Conservation (phyloP, 2,888 invertebrate genomes). For the Lochmaea capreae region DNA sequence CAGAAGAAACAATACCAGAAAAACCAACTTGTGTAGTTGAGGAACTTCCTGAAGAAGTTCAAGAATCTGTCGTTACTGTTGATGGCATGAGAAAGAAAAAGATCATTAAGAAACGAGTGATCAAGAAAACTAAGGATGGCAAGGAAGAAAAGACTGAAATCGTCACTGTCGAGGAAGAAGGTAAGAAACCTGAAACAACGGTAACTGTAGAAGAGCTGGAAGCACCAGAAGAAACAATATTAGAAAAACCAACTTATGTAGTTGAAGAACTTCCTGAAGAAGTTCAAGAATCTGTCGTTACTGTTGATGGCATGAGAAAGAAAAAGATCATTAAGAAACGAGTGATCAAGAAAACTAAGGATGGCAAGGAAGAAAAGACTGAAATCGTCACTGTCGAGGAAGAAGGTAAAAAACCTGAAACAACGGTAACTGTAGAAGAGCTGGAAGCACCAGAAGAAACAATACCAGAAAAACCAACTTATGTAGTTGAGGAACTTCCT, state of each 20-base stretch:
- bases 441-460: conserved; percentile 36
- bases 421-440: conserved; percentile 52
- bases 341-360: conserved; percentile 61
- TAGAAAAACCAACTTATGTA: conserved; percentile 18
- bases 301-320: conserved; percentile 48
- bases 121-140: conserved; percentile 54
- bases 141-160: conserved; percentile 55
- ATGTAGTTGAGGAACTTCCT: conserved; percentile 52
- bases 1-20: conserved; percentile 26
- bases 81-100: conserved; percentile 58
- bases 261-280: conserved; percentile 51
- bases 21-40: conserved; percentile 38
- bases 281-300: conserved; percentile 40
- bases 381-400: conserved; percentile 59
- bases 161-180: conserved; percentile 57
- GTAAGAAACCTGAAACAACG: conserved; percentile 61
- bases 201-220: conserved; percentile 62
- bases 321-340: conserved; percentile 53
- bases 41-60: conserved; percentile 49
- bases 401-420: conserved; percentile 55
- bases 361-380: conserved; percentile 55
- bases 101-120: conserved; percentile 50
- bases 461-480: conserved; percentile 32
- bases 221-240: conserved; percentile 42
- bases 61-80: conserved; percentile 54